Evolutionary conservation across 2,888 invertebrate genomes (phyloP).

Genomic region (Cerastis rubricosa): DNA sequence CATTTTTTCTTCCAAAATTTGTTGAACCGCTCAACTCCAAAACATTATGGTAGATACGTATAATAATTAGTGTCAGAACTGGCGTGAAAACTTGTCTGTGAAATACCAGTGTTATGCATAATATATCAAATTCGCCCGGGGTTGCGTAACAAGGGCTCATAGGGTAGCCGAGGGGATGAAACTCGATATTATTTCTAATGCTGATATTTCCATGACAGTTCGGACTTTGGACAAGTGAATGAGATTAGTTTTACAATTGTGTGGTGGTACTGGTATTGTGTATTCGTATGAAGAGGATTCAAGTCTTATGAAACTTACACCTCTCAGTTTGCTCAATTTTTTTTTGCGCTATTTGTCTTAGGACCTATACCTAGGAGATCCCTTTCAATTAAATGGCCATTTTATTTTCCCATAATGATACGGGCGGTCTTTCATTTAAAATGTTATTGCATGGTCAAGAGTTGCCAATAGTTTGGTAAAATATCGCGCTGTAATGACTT

Average conservation of each 20-base stretch:
- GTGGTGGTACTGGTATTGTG: background rate
- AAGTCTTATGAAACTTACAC: background rate
- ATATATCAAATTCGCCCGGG: constrained; percentile 63
- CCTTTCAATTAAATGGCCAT: background rate
- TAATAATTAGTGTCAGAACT: constrained; percentile 73
- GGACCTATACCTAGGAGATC: too few species aligned
- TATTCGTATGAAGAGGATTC: background rate
- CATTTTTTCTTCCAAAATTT: constrained; percentile 6
- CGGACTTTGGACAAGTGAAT: constrained; percentile 21
- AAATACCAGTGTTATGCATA: constrained; percentile 67
- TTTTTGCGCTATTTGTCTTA: background rate
- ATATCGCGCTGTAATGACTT: background rate
- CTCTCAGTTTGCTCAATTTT: background rate
- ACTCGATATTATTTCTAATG: constrained; percentile 46
- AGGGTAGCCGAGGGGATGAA: constrained; percentile 46
- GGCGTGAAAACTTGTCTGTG: constrained; percentile 72
- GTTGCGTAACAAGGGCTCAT: constrained; percentile 60
- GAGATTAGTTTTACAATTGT: background rate
- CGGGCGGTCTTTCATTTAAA: background rate
- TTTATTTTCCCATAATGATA: background rate
- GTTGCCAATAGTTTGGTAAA: background rate
- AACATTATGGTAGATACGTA: constrained; percentile 48
- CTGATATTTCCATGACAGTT: constrained; percentile 48
- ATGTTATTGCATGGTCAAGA: background rate
- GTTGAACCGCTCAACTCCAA: constrained; percentile 18